Conservation (phyloP, 1,140 invertebrate genomes). For the Rhopalosiphum maidis region DNA sequence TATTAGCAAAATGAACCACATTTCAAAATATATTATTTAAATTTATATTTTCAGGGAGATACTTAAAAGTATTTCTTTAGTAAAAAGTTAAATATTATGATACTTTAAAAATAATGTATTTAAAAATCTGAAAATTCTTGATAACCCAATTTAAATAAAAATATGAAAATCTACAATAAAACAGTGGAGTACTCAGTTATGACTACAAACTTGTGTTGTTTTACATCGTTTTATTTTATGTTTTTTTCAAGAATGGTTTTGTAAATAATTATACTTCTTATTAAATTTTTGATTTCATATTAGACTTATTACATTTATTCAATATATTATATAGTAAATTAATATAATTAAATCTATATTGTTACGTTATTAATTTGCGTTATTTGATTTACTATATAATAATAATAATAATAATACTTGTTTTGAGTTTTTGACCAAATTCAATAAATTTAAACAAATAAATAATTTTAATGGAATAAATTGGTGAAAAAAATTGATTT, state of each 20-base stretch:
- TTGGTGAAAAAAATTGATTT: background rate
- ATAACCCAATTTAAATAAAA: background rate
- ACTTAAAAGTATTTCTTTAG: background rate
- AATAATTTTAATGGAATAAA: background rate
- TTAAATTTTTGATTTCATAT: background rate
- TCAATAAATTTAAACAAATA: background rate
- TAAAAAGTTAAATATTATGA: background rate
- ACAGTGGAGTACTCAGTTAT: background rate
- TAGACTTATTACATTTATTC: background rate
- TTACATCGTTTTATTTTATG: background rate
- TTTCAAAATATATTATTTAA: too few species aligned
- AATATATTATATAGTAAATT: background rate
- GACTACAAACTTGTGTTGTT: background rate
- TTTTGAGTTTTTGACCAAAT: background rate
- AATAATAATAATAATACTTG: background rate
- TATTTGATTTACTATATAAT: background rate
- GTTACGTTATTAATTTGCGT: background rate
- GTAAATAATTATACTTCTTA: background rate
- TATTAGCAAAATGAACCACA: background rate
- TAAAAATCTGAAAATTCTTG: background rate
- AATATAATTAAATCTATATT: background rate
- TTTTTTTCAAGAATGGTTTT: background rate
- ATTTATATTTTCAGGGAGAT: too few species aligned
- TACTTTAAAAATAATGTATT: too few species aligned
- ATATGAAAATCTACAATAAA: background rate